These are phyloP conservation scores for Conops quadrifasciatus DNA, from an alignment of 2,888 invertebrate species.

Conservation along the genomic window DNA sequence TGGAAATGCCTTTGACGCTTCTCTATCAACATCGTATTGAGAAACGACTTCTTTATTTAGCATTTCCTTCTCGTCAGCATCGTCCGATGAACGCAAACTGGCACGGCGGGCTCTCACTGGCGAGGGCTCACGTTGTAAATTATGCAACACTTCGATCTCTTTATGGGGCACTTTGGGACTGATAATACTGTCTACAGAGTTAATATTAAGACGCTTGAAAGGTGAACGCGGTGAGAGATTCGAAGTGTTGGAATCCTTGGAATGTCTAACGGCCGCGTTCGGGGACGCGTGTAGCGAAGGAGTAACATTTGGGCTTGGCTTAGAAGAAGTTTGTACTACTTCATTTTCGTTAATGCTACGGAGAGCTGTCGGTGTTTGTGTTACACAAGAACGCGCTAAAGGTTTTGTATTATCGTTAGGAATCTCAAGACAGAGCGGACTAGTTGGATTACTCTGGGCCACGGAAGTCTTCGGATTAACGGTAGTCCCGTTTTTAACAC, in stretches of 20 bases:
- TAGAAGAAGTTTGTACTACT: background rate
- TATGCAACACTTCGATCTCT: slow-evolving; percentile 75
- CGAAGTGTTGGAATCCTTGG: slow-evolving; percentile 20
- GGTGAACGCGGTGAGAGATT: slow-evolving; percentile 53
- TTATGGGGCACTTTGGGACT: slow-evolving; percentile 68
- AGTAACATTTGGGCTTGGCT: background rate
- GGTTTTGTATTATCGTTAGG: slow-evolving; percentile 64
- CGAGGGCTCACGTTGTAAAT: slow-evolving; percentile 74
- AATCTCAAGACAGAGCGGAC: slow-evolving; percentile 58
- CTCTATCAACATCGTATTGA: background rate
- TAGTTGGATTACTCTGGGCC: slow-evolving; percentile 44
- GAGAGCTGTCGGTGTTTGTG: too few species aligned
- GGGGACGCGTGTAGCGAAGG: slow-evolving; percentile 28
- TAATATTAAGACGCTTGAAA: slow-evolving; percentile 56
- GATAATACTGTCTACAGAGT: slow-evolving; percentile 67
- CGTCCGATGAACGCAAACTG: slow-evolving; percentile 38
- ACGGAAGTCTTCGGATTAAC: background rate
- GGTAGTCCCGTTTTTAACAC: background rate
- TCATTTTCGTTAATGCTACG: slow-evolving; percentile 17
- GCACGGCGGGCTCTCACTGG: slow-evolving; percentile 65
- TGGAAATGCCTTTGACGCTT: background rate
- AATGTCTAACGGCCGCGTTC: slow-evolving; percentile 39
- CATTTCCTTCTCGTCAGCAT: background rate
- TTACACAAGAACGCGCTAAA: slow-evolving; percentile 42
- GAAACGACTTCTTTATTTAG: too few species aligned